Base-by-base conservation (phyloP, 1,140 invertebrate genomes). In the Heliconius melpomene region DNA sequence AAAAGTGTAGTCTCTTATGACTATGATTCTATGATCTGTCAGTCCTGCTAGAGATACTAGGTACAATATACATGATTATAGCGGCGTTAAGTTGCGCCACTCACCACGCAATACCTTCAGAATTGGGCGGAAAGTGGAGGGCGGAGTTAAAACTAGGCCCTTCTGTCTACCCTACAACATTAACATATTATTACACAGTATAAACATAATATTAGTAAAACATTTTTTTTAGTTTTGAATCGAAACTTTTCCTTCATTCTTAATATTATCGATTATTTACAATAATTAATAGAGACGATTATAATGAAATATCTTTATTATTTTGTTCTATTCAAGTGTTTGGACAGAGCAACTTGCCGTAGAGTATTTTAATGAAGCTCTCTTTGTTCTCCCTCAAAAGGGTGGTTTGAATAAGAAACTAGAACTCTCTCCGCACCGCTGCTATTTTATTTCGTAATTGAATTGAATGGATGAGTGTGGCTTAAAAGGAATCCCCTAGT, bases 381-480 rank as follows among this genome's bases (percentile, higher is more conserved):
- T 80, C 89, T 90, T 92, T 91, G 88, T 91, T 90, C 88, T 77
- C 80, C 83, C 83, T 79, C 79, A 82, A 85, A 88, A 88, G 88
- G 88, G 87, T 87, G 88, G 86, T 91, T 89, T 89, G 86, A 88
- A 89, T 92, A 92, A 90, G 87, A 91, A 91, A 92, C 86, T 92
- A 82, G 88, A 90, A 88, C 88, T 88, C 88, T 90, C 85, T 79
- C 82, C 84, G 79, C 18, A 82, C 82, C 77, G 86, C 82, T 84
- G 86, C 83, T 88, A 86, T 91, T 92, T 90, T 88, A 86, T 88
- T 90, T 87, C 60, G 88, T 90, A 91, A 90, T 92, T 90, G 88
- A 91, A 92, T 91, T 90, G 87, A 85, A 87, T 88, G 84, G 81
- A 89, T 88, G 86, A 87, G 75, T 77, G 74, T 52, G 74, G 80